phyloP scores from a whole-genome alignment of 2,113 vertebrate genomes.

The Lontra canadensis region DNA sequence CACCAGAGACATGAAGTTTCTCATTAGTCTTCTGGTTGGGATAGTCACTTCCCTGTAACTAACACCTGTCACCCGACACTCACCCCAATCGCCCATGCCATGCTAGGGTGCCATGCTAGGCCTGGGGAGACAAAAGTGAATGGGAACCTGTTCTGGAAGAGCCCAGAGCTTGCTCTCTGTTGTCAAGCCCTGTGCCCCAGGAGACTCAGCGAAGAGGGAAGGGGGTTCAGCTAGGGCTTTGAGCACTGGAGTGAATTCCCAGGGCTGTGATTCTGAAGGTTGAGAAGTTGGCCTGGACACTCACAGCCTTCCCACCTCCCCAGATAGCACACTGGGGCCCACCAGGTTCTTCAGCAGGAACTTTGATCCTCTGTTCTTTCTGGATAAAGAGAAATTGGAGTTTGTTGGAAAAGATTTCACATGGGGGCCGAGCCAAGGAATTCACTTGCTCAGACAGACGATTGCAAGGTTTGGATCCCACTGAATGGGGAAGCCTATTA shows the following conservation, averaged over 20 bases:
- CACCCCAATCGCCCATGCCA: neutral
- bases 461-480: neutral
- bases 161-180: neutral
- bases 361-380: neutral
- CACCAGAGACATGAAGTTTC: neutral
- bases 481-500: neutral
- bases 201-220: neutral
- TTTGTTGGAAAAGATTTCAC: conserved; percentile 37
- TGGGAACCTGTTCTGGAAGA: neutral
- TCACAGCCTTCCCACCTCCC: neutral
- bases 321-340: neutral
- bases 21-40: neutral
- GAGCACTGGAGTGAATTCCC: neutral
- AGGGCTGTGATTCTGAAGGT: neutral
- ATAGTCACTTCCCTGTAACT: neutral
- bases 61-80: neutral
- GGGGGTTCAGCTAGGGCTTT: neutral
- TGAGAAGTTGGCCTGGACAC: neutral
- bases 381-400: neutral
- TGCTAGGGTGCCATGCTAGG: neutral
- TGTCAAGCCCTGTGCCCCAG: neutral
- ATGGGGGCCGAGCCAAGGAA: neutral
- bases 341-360: neutral
- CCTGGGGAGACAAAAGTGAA: neutral
- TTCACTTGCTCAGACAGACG: conserved; percentile 12